Evolutionary conservation across 2,888 invertebrate genomes (phyloP).

Genomic region (Cactoblastis cactorum): DNA sequence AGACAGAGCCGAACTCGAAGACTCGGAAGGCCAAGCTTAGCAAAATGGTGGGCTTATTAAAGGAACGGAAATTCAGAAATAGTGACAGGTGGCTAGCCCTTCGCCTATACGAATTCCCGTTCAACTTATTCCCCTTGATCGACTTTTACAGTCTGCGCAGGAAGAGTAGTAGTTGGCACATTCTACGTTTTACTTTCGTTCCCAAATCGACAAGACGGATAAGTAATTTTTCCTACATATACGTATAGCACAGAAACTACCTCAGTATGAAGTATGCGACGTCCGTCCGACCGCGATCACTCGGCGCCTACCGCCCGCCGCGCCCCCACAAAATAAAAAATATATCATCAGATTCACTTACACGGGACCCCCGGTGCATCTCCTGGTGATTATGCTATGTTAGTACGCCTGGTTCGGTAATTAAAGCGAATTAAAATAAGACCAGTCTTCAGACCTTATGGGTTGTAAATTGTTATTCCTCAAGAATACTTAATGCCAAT

Average conservation of each 20-base stretch:
- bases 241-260: neutral
- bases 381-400: conserved; percentile 8
- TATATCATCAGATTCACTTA: conserved; percentile 11
- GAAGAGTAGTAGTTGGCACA: too few relatives aligned
- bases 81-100: too few relatives aligned
- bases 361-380: conserved; percentile 1
- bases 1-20: too few relatives aligned
- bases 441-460: neutral
- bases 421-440: conserved; percentile 1
- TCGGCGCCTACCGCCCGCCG: conserved; percentile 16
- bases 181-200: too few relatives aligned
- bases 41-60: too few relatives aligned
- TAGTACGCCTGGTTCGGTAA: neutral
- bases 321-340: conserved; percentile 6
- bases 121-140: too few relatives aligned
- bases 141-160: too few relatives aligned
- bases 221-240: neutral
- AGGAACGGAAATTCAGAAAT: too few relatives aligned
- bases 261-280: conserved; percentile 9
- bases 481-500: neutral
- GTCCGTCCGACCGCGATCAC: neutral
- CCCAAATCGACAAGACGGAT: too few relatives aligned
- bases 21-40: too few relatives aligned
- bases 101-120: too few relatives aligned
- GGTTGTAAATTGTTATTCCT: neutral